Base-by-base conservation (phyloP, 1,140 invertebrate genomes). In the Penaeus japonicus region DNA sequence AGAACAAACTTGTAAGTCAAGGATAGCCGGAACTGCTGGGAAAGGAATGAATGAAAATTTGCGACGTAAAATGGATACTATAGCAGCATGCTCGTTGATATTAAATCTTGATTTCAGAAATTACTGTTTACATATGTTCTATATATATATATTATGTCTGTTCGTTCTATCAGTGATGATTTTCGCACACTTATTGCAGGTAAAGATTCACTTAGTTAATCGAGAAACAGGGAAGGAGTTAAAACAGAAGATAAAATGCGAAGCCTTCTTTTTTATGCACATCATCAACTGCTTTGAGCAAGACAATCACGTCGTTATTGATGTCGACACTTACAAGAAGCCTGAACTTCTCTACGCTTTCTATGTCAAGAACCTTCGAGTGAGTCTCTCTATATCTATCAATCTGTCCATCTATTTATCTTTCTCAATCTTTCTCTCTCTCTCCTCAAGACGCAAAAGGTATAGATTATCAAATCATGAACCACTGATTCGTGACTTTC, bases 281-380 rank as follows among this genome's bases (percentile, higher is more conserved):
- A 96, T 97, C 55, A 97, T 98, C 78, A 98, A 98, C 93, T 95
- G 96, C 83, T 98, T 95, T 91, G 97, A 97, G 91, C 94, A 95
- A 62, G 93, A 94, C n/a, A 93, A 95, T 89, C 93, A 96, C 70
- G 92, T 97, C 1, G 92, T 95, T 4, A 92, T 98, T 0, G 97
- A 98, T 91, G 94, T 98, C 53, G 97, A 96, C 91, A 94, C 95
- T 75, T 98, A 97, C 91, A 94, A 95, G 83, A 95, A 97, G 93
- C 94, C 96, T 0, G 94, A 95, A 85, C 96, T 97, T 94, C 92
- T 97, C 18, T 95, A 97, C 89, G 70, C 88, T 57, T 85, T 90
- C 82, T 78, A 88, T 35, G n/a, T 89, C 24, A 85, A 90, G 39
- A 90, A 89, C 35, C 24, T 90, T 24, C 79, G 90, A 70, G 90